Evolutionary conservation across 1,140 invertebrate genomes (phyloP), one percentile per base, ranked within the genome.

Genomic region (Cyclargus thomasi): DNA sequence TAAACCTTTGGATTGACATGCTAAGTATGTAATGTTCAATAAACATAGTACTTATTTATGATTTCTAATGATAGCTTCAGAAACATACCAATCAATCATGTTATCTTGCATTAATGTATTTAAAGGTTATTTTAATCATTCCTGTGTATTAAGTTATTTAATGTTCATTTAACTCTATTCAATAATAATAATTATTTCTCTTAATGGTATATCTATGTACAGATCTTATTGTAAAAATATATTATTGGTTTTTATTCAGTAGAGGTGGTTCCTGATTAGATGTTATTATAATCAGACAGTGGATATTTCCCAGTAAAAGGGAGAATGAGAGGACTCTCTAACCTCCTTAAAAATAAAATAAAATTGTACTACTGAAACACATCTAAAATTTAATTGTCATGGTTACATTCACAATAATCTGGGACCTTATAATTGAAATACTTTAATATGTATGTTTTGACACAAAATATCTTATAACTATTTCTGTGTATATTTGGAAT

Each of bases 401-500:
- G 29, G 29, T 29, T 29, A 29, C 29, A 29, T 4, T 29, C 29
- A 23, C 23, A 29, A 8, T 29, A 29, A 4, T 29, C 29, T 29
- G 29, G 29, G 29, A 6, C 29, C 29, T 29, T 29, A 29, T 7
- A 7, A 47, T 3, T 47, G 14, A 47, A 47, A 7, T 47, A 47
- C 8, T 47, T 29, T 29, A 35, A n/a, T 64, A 64, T 62, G 20
- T 62, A 64, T 36, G 18, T 64, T 47, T 64, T 47, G 35, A 64
- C 47, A 53, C 21, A 39, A 64, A 47, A 64, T 64, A 64, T 64
- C 47, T 3, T 53, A 65, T 55, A 73, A 78, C 82, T 76, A 77
- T 82, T 82, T 85, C 77, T 89, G 83, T 89, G 85, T 87, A 87
- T 89, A 89, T 86, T 85, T 86, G 81, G 73, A 83, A 74, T 82